Base-by-base conservation (phyloP, 1,140 invertebrate genomes). In the Bombus haemorrhoidalis region DNA sequence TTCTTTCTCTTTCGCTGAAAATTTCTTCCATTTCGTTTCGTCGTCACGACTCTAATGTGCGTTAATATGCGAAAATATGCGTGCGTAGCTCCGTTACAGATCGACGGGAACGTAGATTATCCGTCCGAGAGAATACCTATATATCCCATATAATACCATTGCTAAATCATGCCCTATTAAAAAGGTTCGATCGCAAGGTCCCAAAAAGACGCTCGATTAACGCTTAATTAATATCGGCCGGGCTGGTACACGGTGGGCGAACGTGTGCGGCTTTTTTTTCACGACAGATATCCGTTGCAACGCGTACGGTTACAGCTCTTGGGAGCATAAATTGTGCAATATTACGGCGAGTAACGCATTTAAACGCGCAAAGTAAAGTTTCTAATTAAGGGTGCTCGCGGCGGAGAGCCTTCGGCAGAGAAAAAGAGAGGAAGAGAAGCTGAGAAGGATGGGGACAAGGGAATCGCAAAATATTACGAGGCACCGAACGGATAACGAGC, bases 401-500 rank as follows among this genome's bases (percentile, higher is more conserved):
- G 18, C 47, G 41, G 43, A 25, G 41, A 53, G 22, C 1, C 47
- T 18, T 22, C 2, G 18, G 53, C 15, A 64, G 39, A 39, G 43
- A 2, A 13, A 69, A 8, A 15, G 18, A 34, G 39, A 34, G 22
- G 13, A 9, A 53, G 64, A 28, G 79, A 73, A 53, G 0, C n/a
- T 5, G 64, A 34, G n/a, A 34, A 34, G 15, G n/a, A 34, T 8
- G 64, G 41, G 64, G 77, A 37, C n/a, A 68, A 74, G 80, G 47
- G 82, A 90, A 90, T 91, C 87, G 47, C 84, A 69, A 91, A 91
- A 91, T 91, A 90, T 91, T 89, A 90, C 87, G 68, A 89, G 79
- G 74, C 78, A 88, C 77, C 90, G 86, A 91, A 90, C 86, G 89
- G 74, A 88, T 90, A 88, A 91, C 81, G 86, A 91, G 82, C 80